Percentiles rank a stretch among this genome's conserved stretches.
Evolutionary conservation across 2,888 invertebrate genomes (phyloP).

Genomic region (Melanchra persicariae): DNA sequence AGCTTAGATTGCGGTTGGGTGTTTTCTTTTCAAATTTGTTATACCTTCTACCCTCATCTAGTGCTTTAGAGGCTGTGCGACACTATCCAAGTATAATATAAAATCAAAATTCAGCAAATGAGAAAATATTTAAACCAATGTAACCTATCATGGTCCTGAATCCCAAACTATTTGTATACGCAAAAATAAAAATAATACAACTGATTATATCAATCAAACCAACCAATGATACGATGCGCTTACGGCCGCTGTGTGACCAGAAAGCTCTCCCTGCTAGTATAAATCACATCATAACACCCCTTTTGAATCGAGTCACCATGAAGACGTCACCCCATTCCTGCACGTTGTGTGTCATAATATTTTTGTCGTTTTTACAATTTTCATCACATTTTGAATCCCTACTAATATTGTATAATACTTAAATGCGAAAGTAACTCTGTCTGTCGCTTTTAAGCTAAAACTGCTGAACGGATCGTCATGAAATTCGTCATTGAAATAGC

Average conservation of each 20-base stretch:
- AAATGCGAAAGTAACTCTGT: too few relatives aligned
- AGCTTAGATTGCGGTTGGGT: too few relatives aligned
- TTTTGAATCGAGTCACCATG: slow-evolving; percentile 5
- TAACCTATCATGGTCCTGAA: neutral
- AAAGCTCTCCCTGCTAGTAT: neutral
- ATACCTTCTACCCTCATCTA: too few relatives aligned
- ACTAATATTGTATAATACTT: too few relatives aligned
- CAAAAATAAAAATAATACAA: neutral
- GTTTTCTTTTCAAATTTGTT: too few relatives aligned
- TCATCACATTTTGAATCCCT: slow-evolving; percentile 10
- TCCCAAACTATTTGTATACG: neutral
- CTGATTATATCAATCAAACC: neutral
- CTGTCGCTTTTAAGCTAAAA: too few relatives aligned
- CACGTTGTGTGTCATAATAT: slow-evolving; percentile 8
- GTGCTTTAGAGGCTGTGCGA: too few relatives aligned
- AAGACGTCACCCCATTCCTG: neutral
- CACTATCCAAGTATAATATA: too few relatives aligned
- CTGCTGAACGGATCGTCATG: too few relatives aligned
- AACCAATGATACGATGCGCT: neutral
- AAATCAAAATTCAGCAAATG: too few relatives aligned
- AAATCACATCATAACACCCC: slow-evolving; percentile 25
- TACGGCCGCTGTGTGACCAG: neutral
- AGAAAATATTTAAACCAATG: neutral
- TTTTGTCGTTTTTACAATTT: neutral
- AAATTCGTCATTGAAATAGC: too few relatives aligned